phyloP scores from a whole-genome alignment of 2,113 vertebrate genomes.

The Kobus ellipsiprymnus region DNA sequence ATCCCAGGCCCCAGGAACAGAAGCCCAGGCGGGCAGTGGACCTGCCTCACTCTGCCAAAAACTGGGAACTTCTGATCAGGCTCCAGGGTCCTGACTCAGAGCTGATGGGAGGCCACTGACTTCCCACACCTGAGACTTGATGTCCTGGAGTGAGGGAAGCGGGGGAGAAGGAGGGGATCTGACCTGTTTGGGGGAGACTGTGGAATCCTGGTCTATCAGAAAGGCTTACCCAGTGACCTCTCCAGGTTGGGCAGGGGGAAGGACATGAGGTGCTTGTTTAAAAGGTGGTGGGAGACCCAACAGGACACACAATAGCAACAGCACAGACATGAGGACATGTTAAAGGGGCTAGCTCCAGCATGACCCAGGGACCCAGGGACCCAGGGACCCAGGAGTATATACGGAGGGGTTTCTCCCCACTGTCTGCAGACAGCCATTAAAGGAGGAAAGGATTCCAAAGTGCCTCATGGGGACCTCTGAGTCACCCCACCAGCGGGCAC shows the following conservation, averaged over 20 bases:
- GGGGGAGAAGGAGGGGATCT: fast-evolving
- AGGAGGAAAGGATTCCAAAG: background rate
- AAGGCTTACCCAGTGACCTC: background rate
- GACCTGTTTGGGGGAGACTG: background rate
- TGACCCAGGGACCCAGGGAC: background rate
- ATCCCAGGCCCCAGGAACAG: background rate
- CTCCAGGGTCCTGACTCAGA: background rate
- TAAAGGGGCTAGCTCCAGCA: background rate
- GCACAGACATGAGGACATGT: background rate
- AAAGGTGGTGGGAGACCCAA: background rate
- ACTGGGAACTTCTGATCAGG: background rate
- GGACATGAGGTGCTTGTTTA: background rate
- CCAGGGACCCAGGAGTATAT: background rate
- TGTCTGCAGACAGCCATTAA: background rate
- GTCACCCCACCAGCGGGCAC: conserved; percentile 14
- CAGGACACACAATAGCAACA: background rate
- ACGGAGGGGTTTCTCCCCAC: background rate
- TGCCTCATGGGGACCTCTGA: background rate
- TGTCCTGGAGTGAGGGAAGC: background rate
- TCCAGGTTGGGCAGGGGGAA: fast-evolving
- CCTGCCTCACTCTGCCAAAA: background rate
- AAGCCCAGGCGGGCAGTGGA: background rate
- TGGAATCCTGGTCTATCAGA: background rate
- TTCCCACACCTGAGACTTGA: background rate
- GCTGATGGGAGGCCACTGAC: background rate